A percentile compares a stretch with the other conserved stretches of the same genome.
phyloP scores from a whole-genome alignment of 2,888 invertebrate species.

The Myopa tessellatipennis region DNA sequence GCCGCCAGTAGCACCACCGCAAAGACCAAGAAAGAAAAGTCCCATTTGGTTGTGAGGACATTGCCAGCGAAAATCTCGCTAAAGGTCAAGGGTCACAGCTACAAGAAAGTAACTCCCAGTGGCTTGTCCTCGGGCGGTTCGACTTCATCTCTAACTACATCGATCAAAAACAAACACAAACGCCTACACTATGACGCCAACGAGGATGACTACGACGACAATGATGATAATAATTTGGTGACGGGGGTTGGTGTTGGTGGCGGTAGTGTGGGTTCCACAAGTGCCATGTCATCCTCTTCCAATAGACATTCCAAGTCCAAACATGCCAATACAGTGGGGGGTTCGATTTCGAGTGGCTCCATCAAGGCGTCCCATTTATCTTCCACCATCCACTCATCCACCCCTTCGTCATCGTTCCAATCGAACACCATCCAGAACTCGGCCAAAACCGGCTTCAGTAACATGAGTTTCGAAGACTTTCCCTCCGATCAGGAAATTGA shows the following conservation, averaged over 20 bases:
- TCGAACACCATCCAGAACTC: slow-evolving; percentile 67
- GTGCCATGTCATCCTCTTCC: slow-evolving; percentile 30
- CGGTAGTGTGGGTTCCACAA: slow-evolving; percentile 1
- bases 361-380: slow-evolving; percentile 17
- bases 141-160: slow-evolving; percentile 54
- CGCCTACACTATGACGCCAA: slow-evolving; percentile 59
- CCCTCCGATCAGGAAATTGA: slow-evolving; percentile 74
- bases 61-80: slow-evolving; percentile 66
- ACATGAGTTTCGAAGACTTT: slow-evolving; percentile 82
- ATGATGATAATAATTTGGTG: slow-evolving; percentile 45
- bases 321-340: slow-evolving; percentile 16
- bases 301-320: slow-evolving; percentile 44
- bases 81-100: slow-evolving; percentile 66
- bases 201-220: slow-evolving; percentile 56
- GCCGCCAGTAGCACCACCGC: slow-evolving; percentile 38
- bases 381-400: slow-evolving; percentile 13
- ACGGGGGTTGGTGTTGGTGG: slow-evolving; percentile 14
- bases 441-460: slow-evolving; percentile 74
- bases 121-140: slow-evolving; percentile 59
- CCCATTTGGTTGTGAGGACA: slow-evolving; percentile 62
- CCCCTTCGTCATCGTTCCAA: slow-evolving; percentile 55
- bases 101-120: slow-evolving; percentile 62
- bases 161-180: slow-evolving; percentile 61
- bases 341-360: background rate
- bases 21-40: slow-evolving; percentile 66